Evolutionary conservation across 1,140 invertebrate species (phyloP).

Genomic region (Diploscapter pachys): DNA sequence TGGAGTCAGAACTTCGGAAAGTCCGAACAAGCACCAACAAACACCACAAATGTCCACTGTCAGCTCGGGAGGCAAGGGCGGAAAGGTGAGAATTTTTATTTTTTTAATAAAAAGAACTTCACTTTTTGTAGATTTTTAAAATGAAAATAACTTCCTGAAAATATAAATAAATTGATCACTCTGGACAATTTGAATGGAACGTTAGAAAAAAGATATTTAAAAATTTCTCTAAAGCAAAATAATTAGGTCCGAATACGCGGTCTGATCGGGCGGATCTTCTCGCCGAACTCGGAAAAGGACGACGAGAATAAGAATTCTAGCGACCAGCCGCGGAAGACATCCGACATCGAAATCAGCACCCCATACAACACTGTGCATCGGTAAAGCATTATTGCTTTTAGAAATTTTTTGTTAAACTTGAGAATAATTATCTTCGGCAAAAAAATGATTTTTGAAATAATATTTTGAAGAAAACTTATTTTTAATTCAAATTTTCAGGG

Average conservation of each 20-base stretch:
- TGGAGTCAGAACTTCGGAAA: no score
- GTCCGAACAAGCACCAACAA: no score
- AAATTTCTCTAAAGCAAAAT: neutral
- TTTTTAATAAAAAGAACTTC: no score
- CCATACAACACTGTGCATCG: slow-evolving; percentile 55
- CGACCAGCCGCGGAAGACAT: slow-evolving; percentile 19
- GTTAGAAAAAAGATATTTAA: no score
- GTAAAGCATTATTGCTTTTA: neutral
- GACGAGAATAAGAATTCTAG: slow-evolving; percentile 10
- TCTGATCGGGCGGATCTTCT: slow-evolving; percentile 52
- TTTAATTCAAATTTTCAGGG: slow-evolving; percentile 13
- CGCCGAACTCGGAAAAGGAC: slow-evolving; percentile 20
- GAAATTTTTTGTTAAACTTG: neutral
- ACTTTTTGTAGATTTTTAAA: neutral
- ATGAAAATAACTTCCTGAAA: neutral
- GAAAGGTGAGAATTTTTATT: no score
- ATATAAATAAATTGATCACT: no score
- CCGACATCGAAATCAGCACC: slow-evolving; percentile 46
- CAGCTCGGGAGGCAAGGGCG: no score
- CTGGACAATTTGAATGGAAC: no score
- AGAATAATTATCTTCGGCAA: neutral
- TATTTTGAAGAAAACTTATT: neutral
- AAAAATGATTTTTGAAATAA: neutral
- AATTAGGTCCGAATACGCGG: slow-evolving; percentile 46
- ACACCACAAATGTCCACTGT: no score